phyloP scores from a whole-genome alignment of 2,113 vertebrate genomes.

The Nycticryphes semicollaris region DNA sequence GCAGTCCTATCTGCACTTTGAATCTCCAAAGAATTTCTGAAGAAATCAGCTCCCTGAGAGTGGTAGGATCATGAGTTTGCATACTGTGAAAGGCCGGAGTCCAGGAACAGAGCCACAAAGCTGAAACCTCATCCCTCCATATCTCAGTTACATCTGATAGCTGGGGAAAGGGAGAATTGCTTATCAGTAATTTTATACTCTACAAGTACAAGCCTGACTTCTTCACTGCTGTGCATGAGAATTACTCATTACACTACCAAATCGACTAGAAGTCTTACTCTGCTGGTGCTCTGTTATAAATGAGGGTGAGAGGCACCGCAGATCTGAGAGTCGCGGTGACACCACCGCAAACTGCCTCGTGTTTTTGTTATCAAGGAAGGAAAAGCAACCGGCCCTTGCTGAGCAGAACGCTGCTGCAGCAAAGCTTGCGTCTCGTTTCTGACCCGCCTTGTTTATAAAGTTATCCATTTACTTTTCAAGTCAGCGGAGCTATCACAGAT shows the following conservation, averaged over 20 bases:
- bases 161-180: background rate
- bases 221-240: background rate
- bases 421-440: background rate
- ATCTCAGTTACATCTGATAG: slow-evolving; percentile 33
- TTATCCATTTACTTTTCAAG: slow-evolving; percentile 49
- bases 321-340: background rate
- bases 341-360: background rate
- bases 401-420: slow-evolving; percentile 25
- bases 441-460: slow-evolving; percentile 31
- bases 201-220: background rate
- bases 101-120: background rate
- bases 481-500: background rate
- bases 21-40: slow-evolving; percentile 37
- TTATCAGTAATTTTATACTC: slow-evolving; percentile 42
- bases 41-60: background rate
- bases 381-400: background rate
- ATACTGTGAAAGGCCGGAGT: background rate
- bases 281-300: background rate
- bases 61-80: background rate
- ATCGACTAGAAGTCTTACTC: background rate
- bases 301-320: background rate
- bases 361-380: background rate
- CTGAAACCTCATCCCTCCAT: slow-evolving; percentile 9
- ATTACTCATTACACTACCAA: background rate
- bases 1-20: background rate